Evolutionary conservation across 2,113 vertebrate species (phyloP), one percentile per base, ranked within the genome.

Genomic region (Phaetusa simplex): DNA sequence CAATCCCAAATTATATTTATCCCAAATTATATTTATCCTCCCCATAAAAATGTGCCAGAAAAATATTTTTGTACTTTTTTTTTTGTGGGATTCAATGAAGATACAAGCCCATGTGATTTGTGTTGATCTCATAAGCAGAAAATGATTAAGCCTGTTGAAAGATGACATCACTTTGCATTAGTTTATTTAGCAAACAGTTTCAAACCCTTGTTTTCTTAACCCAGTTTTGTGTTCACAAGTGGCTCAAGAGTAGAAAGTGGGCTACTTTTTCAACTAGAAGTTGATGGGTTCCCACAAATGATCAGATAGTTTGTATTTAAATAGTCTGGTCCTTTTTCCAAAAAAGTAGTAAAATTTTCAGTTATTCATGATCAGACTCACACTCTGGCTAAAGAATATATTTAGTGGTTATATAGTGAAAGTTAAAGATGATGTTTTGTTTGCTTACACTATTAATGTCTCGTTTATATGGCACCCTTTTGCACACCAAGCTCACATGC

Each of bases 21-120:
- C 3, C 7, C 2, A 94, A 66, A 69, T 67, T 42, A 36, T 71
- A 15, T 77, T 88, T 50, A 50, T 71, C 3, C 0, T 2, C 24
- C 3, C 10, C 1, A 2, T 45, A 83, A 85, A 82, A 70, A 45
- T 9, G 0, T 42, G 8, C 8, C 24, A n/a, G 13, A 76, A 76
- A 8, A 62, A 64, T 74, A 71, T 45, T 82, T 94, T 76, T 82
- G 3, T 18, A 22, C 4, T 45, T 73, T 86, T 86, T 47, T 49
- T 56, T 13, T 53, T 61, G 5, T 42, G 4, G 69, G 14, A 21
- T 29, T 83, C 55, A 38, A 4, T 42, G 64, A 84, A 38, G 17
- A 55, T 14, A 32, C 14, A 86, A 80, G 1, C 4, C 14, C 1
- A 30, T 0, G 1, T 30, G 14, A 52, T 69, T 77, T 36, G 8